phyloP scores from a whole-genome alignment of 2,113 vertebrate genomes.

The Onychostruthus taczanowskii region DNA sequence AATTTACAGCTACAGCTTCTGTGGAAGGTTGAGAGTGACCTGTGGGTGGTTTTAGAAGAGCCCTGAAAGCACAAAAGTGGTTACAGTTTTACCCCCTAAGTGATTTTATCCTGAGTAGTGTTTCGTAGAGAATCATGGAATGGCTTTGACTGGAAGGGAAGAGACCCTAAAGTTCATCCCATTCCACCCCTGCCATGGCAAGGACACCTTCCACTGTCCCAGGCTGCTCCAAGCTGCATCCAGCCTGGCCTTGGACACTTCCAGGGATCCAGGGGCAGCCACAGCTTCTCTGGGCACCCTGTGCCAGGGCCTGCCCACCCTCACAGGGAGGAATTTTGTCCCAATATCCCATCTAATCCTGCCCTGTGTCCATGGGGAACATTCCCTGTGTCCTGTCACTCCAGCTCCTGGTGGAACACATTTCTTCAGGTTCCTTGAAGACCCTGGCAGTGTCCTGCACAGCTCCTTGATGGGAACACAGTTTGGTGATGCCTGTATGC shows the following conservation, averaged over 20 bases:
- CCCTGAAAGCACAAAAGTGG: neutral
- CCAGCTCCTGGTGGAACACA: rapidly evolving
- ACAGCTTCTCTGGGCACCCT: neutral
- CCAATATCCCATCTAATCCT: rapidly evolving
- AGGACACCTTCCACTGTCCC: rapidly evolving
- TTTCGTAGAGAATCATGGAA: neutral
- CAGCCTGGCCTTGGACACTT: rapidly evolving
- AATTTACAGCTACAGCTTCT: no score
- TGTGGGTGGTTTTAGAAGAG: neutral
- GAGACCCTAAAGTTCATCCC: neutral
- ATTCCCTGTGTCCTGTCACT: neutral
- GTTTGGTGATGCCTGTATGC: neutral
- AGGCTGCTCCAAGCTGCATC: rapidly evolving
- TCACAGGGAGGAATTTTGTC: rapidly evolving
- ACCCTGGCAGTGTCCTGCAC: neutral
- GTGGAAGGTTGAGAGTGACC: neutral
- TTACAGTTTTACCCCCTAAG: neutral
- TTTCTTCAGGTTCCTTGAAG: neutral
- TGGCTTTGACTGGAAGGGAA: neutral
- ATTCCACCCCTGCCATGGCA: neutral
- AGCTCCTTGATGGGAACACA: neutral
- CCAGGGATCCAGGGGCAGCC: neutral
- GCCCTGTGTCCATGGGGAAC: neutral
- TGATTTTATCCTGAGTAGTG: neutral
- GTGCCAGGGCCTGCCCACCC: neutral